Conservation (phyloP, 1,140 invertebrate genomes). For the Drosophila santomea region DNA sequence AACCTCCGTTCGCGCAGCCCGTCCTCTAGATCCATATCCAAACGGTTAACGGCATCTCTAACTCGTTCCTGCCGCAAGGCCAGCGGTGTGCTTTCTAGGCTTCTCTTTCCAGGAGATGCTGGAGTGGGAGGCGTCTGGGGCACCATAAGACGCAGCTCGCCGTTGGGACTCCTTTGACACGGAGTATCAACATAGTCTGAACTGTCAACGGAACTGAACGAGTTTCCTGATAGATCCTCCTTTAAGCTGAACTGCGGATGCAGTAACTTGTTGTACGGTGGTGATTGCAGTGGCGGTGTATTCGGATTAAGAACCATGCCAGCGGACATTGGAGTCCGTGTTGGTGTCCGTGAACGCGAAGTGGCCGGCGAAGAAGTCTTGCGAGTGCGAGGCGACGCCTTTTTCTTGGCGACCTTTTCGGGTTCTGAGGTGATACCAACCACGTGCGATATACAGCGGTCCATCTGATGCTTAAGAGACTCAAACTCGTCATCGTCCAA, state of each 20-base stretch:
- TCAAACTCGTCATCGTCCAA: conserved; percentile 92
- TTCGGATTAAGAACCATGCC: conserved; percentile 74
- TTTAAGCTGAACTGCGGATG: conserved; percentile 82
- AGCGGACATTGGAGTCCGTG: conserved; percentile 76
- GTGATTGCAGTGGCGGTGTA: conserved; percentile 73
- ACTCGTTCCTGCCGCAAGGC: conserved; percentile 83
- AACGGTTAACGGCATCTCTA: conserved; percentile 86
- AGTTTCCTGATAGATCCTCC: conserved; percentile 60
- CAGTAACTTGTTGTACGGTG: conserved; percentile 78
- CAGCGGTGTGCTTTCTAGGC: conserved; percentile 49
- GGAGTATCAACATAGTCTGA: conserved; percentile 61
- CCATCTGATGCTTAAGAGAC: conserved; percentile 89
- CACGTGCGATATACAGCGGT: conserved; percentile 92
- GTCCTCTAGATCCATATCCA: conserved; percentile 89
- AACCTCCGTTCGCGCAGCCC: conserved; percentile 87
- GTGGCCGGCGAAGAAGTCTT: conserved; percentile 83
- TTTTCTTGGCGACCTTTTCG: conserved; percentile 84
- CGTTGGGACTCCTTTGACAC: conserved; percentile 37
- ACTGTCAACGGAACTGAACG: conserved; percentile 60
- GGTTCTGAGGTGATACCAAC: conserved; percentile 88
- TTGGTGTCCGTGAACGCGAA: conserved; percentile 77
- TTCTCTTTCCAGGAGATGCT: conserved; percentile 28
- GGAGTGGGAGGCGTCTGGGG: conserved; percentile 66
- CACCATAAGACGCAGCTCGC: conserved; percentile 71
- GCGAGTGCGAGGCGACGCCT: conserved; percentile 84